Evolutionary conservation across 2,113 vertebrate genomes (phyloP), one percentile per base, ranked within the genome.

Genomic region (Pongo abelii): DNA sequence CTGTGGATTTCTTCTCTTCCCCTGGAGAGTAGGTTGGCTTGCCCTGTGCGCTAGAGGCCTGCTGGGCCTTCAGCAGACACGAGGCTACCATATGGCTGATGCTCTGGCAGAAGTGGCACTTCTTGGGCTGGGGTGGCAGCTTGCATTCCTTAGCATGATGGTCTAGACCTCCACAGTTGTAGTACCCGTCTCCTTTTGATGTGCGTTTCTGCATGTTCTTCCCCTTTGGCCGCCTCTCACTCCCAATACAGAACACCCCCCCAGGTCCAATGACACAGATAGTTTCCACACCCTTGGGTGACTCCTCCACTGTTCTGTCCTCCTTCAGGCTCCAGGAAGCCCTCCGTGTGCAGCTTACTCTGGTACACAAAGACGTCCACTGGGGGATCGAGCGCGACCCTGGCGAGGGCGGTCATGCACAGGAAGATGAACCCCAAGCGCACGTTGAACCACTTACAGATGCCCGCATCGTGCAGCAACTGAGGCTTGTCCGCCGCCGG

Each of bases 281-380:
- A 12, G 99, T 99, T 98, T 99, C 99, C 96, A 99, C 98, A 89
- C 99, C 99, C 98, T 99, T 99, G 85, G 99, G 99, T 0, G 99
- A 99, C 96, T 99, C 99, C 98, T 99, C 99, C 0, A 99, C 99
- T 0, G 99, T 99, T 96, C 99, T 99, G 0, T 99, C 99, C 98
- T 99, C 99, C 98, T 99, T 99, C 97, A 99, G 98, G 98, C 99
- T 99, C 96, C 99, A 64, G 99, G 98, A 99, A 99, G 7, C 99
- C 99, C 48, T 99, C 99, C 99, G 99, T 99, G 98, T 99, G 99
- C 90, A 99, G 99, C 98, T 99, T 99, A 98, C 99, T 99, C 99
- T 99, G 98, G 11, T 27, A 32, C 14, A 52, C 11, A 12, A 64
- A 59, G 57, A 59, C 23, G 8, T 64, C 61, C 27, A 64, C 27